phyloP scores from a whole-genome alignment of 1,140 invertebrate species.

The Melitaea cinxia region DNA sequence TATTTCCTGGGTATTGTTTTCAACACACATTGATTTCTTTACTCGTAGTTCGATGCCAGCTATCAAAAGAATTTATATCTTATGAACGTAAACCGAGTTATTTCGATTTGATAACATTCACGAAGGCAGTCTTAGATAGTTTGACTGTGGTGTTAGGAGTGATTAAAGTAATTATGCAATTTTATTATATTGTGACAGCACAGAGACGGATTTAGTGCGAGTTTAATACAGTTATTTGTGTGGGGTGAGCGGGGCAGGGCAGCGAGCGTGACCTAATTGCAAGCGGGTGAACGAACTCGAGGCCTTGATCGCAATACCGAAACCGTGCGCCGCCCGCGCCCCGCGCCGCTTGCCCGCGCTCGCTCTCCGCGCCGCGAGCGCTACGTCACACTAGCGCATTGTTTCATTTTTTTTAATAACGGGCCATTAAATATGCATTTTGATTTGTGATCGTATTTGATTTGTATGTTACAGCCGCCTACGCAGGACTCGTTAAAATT shows the following conservation, averaged over 20 bases:
- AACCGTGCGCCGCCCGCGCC: constrained; percentile 37
- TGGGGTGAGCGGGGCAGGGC: constrained; percentile 58
- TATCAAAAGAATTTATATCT: background rate
- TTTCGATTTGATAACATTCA: constrained; percentile 3
- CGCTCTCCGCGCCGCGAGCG: constrained; percentile 28
- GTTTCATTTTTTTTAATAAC: constrained; percentile 49
- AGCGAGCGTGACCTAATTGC: constrained; percentile 73
- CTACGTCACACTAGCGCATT: constrained; percentile 62
- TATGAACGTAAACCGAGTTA: background rate
- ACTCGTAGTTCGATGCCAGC: constrained; percentile 2
- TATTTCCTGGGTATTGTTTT: constrained; percentile 2
- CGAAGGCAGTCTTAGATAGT: constrained; percentile 26
- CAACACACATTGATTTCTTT: background rate
- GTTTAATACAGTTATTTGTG: constrained; percentile 73
- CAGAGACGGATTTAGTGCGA: constrained; percentile 67
- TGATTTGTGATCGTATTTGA: background rate
- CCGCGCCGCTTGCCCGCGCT: constrained; percentile 28
- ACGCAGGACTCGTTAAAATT: background rate
- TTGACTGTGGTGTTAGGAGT: background rate
- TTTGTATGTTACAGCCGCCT: background rate
- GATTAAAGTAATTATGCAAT: constrained; percentile 34
- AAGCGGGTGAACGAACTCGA: constrained; percentile 71
- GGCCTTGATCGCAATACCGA: constrained; percentile 79
- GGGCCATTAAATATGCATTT: background rate
- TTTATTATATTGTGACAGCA: constrained; percentile 42